Base-by-base conservation (phyloP, 1,140 invertebrate species). In the Argopecten irradians region DNA sequence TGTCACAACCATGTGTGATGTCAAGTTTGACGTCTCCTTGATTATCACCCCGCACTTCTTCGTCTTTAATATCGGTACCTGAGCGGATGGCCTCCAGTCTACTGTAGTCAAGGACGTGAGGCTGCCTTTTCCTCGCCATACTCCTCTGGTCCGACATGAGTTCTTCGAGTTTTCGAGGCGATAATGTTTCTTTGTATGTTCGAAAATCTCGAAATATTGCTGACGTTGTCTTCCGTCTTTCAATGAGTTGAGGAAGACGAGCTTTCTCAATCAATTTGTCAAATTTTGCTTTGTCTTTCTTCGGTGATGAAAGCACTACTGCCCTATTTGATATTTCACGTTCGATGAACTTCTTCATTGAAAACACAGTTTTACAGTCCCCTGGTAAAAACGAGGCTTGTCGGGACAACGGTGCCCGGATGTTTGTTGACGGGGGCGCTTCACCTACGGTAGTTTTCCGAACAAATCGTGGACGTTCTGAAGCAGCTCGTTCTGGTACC, bases 271-370 rank as follows among this genome's bases (percentile, higher is more conserved):
- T 88, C 83, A 88, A 43, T 36, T 84, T 88, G 34, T 88, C 41
- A 33, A 88, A 5, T 85, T 85, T 39, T 13, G 41, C 35, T 16
- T 34, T 88, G 22, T 85, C 84, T 34, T 88, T 88, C n/a, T 84
- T 34, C 3, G 87, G 87, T 0, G 87, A 88, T 28, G 55, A 71
- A 71, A 71, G 55, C 22, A 71, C 55, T 5, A 71, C 36, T 11
- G 85, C 85, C 87, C 43, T 88, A 34, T 35, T 88, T 34, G 41
- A 33, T 1, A 84, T 83, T 34, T 88, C 87, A 33, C 84, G 84
- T 34, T 88, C 83, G 19, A 88, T 84, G 34, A 88, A 88, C 36
- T 88, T 88, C 36, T 88, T 88, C 87, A 88, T 88, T 34, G 82
- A 36, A 34, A 46, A 85, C 13, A 46, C 43, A 11, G 87, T 88